Evolutionary conservation across 2,797 vertebrate genomes (phyloP).

Genomic region (Hyperoplus immaculatus): DNA sequence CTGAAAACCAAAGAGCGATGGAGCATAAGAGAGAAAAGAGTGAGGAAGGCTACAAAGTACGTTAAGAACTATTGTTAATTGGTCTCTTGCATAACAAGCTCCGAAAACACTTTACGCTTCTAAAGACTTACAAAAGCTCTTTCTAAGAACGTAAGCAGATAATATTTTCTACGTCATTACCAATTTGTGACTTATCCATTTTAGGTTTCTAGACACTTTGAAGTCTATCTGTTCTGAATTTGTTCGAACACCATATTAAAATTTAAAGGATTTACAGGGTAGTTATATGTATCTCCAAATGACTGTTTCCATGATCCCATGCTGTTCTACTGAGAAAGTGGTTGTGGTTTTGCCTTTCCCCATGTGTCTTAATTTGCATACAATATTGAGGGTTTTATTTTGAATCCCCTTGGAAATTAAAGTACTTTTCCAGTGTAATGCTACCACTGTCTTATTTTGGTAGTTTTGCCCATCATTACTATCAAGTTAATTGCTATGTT

Average conservation of each 20-base stretch:
- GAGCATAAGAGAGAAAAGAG: conserved; percentile 10
- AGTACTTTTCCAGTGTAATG: not conserved
- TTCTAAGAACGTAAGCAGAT: not conserved
- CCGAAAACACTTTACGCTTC: not conserved
- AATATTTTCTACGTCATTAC: not conserved
- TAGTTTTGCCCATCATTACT: not conserved
- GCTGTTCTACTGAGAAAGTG: not conserved
- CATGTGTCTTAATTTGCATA: not conserved
- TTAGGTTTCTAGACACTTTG: not conserved
- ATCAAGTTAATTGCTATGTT: not conserved
- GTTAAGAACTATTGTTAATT: conserved; percentile 25
- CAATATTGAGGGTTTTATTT: not conserved
- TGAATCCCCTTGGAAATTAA: not conserved
- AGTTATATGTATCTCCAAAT: not conserved
- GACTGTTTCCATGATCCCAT: not conserved
- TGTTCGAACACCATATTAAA: not conserved
- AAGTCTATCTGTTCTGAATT: not conserved
- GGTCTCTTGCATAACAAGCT: conserved; percentile 12
- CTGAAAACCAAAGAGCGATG: conserved; percentile 73
- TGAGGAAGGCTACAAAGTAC: conserved; percentile 17
- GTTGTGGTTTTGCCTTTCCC: not conserved
- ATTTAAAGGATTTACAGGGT: not conserved
- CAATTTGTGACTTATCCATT: not conserved
- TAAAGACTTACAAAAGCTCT: conserved; percentile 2
- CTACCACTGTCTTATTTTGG: not conserved